Conservation (phyloP, 2,888 invertebrate genomes). For the Synanthedon formicaeformis region DNA sequence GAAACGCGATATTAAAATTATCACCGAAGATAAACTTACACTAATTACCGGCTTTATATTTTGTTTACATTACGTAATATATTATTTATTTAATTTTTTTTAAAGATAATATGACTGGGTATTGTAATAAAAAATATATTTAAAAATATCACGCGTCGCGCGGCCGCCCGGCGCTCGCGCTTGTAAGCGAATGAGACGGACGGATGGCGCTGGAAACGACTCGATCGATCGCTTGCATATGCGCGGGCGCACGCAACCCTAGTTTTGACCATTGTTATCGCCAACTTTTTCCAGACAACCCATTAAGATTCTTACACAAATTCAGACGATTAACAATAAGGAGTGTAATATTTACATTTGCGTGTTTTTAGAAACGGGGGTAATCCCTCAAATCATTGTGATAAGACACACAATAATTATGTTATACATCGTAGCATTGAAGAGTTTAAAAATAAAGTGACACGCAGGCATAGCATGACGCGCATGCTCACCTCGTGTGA, state of each 20-base stretch:
- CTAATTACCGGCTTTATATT: background rate
- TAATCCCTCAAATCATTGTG: conserved; percentile 33
- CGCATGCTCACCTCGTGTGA: conserved; percentile 43
- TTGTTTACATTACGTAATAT: background rate
- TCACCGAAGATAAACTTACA: background rate
- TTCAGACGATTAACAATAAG: too few species aligned
- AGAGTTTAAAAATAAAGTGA: conserved; percentile 32
- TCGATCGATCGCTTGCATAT: background rate
- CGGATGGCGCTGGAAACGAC: background rate
- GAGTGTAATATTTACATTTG: too few species aligned
- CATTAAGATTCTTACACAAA: too few species aligned
- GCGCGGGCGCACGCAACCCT: conserved; percentile 3
- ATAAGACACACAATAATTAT: conserved; percentile 21
- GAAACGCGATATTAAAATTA: background rate
- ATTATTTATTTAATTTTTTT: background rate
- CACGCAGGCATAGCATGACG: conserved; percentile 47
- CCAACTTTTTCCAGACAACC: too few species aligned
- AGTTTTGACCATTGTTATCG: conserved; percentile 4
- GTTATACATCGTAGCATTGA: conserved; percentile 23
- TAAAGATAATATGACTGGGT: conserved; percentile 19
- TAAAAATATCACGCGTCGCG: conserved; percentile 13
- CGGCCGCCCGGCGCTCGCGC: conserved; percentile 48
- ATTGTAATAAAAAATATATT: conserved; percentile 4
- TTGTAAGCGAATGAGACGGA: conserved; percentile 4
- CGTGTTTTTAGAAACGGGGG: conserved; percentile 16